These are phyloP conservation scores for Stomatorhinus ivindoensis DNA, from an alignment of 2,113 vertebrate genomes.

Conservation along the genomic window DNA sequence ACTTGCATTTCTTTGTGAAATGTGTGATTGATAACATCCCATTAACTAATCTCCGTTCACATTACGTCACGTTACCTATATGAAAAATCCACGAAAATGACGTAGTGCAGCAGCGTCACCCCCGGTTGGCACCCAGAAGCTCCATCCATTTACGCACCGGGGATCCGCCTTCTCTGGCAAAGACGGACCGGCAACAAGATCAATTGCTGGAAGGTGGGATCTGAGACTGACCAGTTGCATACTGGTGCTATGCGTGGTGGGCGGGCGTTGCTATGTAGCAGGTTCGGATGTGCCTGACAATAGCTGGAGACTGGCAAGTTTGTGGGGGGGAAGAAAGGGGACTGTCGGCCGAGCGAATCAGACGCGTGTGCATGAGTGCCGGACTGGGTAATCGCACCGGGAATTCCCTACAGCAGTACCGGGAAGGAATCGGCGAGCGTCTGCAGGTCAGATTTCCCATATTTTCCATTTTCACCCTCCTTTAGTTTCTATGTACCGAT, in stretches of 20 bases:
- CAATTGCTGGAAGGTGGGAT: conserved; percentile 32
- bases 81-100: conserved; percentile 9
- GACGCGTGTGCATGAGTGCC: background rate
- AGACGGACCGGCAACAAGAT: conserved; percentile 23
- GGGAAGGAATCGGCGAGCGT: background rate
- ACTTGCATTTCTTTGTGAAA: background rate
- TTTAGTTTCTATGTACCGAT: background rate
- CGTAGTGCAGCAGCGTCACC: conserved; percentile 17
- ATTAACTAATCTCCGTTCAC: background rate
- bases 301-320: conserved; percentile 50
- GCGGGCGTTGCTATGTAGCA: conserved; percentile 51
- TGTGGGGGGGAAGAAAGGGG: conserved; percentile 37
- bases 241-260: conserved; percentile 22
- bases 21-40: background rate
- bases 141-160: background rate
- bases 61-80: conserved; percentile 14
- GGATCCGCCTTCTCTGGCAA: conserved; percentile 23
- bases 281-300: conserved; percentile 52
- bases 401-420: conserved; percentile 1
- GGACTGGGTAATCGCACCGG: background rate
- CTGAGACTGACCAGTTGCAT: conserved; percentile 31
- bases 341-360: conserved; percentile 21
- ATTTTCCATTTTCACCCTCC: background rate
- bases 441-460: background rate
- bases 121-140: background rate